A percentile compares a stretch with the other conserved stretches of the same genome.
Evolutionary conservation across 2,113 vertebrate species (phyloP).

Genomic region (Sardina pilchardus): DNA sequence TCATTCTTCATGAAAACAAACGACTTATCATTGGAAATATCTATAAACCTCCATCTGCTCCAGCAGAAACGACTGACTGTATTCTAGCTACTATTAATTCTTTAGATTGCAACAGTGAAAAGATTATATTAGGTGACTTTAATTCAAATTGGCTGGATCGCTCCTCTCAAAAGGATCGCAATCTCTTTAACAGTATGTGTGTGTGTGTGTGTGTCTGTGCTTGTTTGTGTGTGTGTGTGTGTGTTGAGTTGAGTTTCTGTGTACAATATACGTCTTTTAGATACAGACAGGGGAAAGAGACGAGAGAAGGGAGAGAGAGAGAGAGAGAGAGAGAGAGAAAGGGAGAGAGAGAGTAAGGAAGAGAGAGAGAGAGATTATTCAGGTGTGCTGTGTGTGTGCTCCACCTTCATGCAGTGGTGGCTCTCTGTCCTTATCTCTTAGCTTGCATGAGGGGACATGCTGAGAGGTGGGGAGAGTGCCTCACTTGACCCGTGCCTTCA

Average conservation of each 20-base stretch:
- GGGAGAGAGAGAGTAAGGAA: background rate
- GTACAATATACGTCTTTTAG: constrained; percentile 27
- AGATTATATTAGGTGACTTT: no score
- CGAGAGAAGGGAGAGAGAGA: no score
- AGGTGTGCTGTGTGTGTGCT: background rate
- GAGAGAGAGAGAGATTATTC: background rate
- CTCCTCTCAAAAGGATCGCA: no score
- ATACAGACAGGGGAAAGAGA: no score
- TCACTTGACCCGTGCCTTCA: constrained; percentile 20
- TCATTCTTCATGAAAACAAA: no score
- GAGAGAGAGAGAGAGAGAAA: background rate
- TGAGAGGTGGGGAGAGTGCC: constrained; percentile 18
- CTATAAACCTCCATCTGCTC: no score
- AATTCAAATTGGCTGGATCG: no score
- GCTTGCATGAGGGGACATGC: constrained; percentile 24
- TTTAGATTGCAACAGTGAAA: no score
- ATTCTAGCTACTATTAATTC: no score
- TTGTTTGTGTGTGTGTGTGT: constrained; percentile 31
- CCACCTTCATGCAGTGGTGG: background rate
- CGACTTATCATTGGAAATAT: no score
- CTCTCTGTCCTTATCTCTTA: constrained; percentile 31
- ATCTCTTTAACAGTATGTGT: no score
- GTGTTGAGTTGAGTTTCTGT: constrained; percentile 40
- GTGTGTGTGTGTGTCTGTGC: constrained; percentile 36
- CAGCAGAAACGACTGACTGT: no score